Base-by-base conservation (phyloP, 2,797 vertebrate genomes). In the Danionella dracula region DNA sequence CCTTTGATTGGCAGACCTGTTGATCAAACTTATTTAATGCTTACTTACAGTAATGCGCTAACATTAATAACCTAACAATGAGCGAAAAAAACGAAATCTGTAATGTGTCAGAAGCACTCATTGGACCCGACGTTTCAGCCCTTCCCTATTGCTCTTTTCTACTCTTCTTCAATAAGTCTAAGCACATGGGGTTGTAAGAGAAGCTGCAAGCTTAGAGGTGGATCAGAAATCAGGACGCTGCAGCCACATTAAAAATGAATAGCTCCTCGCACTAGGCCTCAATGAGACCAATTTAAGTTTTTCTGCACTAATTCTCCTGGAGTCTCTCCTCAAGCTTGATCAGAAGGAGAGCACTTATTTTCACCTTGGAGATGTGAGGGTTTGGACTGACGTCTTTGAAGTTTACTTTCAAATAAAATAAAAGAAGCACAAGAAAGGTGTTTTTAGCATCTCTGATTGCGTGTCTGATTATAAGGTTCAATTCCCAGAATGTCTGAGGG, bases 241-340 rank as follows among this genome's bases (percentile, higher is more conserved):
- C 35, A 54, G 34, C 45, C 44, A 38, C 48, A 75, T 75, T 65
- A 66, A 75, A 61, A 54, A 72, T 75, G 68, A 42, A 75, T 69
- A 55, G 13, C 34, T 68, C 45, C 31, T 42, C 66, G 49, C 49
- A 45, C 49, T 13, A 71, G 56, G 73, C 61, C 73, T 75, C 73
- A 66, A 66, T 66, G 73, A 75, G 73, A 72, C 56, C 66, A 75
- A 75, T 75, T 75, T 66, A 72, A 13, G 23, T 48, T 76, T 70
- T 63, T 72, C 53, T 58, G 19, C 6, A 5, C 20, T 62, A 54
- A 46, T 57, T 61, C 51, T 53, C 38, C 8, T 48, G 41, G 54
- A 63, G 38, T 76, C 77, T 73, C 76, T 31, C 23, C 49, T 67
- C 72, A 68, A 56, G 29, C 72, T 50, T 56, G 66, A 54, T 70